Percentiles rank a stretch among this genome's conserved stretches.
phyloP scores from a whole-genome alignment of 2,113 vertebrate genomes.

The Brachypodius melanocephalos region DNA sequence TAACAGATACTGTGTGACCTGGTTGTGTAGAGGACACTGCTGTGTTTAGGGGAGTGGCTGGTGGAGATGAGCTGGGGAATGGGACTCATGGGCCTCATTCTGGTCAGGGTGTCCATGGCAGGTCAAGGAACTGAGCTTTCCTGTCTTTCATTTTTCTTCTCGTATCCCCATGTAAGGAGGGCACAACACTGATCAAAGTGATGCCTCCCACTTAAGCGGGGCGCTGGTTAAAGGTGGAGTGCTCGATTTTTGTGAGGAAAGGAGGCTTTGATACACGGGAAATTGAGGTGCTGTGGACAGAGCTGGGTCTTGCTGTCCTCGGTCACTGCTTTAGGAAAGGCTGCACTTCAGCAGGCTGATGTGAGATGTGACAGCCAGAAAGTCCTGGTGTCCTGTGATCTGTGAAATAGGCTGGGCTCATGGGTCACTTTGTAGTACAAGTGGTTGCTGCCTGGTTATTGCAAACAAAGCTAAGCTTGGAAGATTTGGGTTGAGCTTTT shows the following conservation, averaged over 20 bases:
- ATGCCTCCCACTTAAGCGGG: background rate
- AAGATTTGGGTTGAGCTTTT: background rate
- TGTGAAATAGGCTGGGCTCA: background rate
- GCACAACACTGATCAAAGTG: background rate
- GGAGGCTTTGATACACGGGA: background rate
- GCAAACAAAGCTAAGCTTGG: background rate
- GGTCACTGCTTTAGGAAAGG: background rate
- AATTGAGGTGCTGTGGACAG: background rate
- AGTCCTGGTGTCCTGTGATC: background rate
- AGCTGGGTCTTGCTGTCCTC: background rate
- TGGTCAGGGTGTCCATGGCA: background rate
- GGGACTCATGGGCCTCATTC: background rate
- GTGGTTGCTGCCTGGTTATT: background rate
- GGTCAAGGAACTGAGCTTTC: background rate
- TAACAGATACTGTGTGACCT: background rate
- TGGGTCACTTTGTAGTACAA: background rate
- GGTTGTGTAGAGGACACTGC: background rate
- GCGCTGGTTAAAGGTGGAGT: background rate
- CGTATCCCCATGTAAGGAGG: rapidly evolving
- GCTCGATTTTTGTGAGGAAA: rapidly evolving
- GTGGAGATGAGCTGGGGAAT: background rate
- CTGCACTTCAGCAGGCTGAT: background rate
- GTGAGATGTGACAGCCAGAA: rapidly evolving
- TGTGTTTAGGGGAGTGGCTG: background rate
- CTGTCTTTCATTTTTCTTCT: background rate